phyloP scores from a whole-genome alignment of 2,888 invertebrate species.

The Eledona agricola region DNA sequence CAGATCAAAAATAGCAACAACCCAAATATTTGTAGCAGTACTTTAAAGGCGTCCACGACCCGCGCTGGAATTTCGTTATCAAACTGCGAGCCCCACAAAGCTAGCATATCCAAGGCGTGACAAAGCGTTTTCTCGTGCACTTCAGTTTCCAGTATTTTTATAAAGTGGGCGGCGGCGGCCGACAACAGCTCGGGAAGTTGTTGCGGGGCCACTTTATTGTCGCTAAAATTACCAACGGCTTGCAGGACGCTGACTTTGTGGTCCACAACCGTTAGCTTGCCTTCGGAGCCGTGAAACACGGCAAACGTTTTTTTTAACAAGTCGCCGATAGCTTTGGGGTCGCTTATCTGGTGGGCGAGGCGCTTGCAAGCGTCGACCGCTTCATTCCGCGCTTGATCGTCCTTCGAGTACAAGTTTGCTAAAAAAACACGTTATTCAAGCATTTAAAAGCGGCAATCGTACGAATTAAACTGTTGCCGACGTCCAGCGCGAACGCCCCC shows the following conservation, averaged over 20 bases:
- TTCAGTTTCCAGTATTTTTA: slow-evolving; percentile 84
- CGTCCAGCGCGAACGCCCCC: slow-evolving; percentile 78
- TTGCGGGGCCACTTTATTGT: slow-evolving; percentile 71
- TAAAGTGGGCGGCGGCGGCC: slow-evolving; percentile 72
- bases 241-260: slow-evolving; percentile 88
- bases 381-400: slow-evolving; percentile 77
- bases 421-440: slow-evolving; percentile 41
- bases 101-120: slow-evolving; percentile 81
- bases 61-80: slow-evolving; percentile 71
- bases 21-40: slow-evolving; percentile 42
- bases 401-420: slow-evolving; percentile 87
- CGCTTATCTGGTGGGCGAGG: slow-evolving; percentile 77
- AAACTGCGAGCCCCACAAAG: slow-evolving; percentile 79
- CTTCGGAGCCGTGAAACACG: slow-evolving; percentile 87
- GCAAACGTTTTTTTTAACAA: slow-evolving; percentile 78
- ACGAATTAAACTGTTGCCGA: slow-evolving; percentile 86
- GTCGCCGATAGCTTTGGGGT: slow-evolving; percentile 71
- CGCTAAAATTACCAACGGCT: slow-evolving; percentile 79
- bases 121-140: slow-evolving; percentile 92
- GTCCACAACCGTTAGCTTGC: slow-evolving; percentile 87
- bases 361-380: slow-evolving; percentile 77
- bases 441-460: slow-evolving; percentile 27
- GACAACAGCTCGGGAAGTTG: slow-evolving; percentile 69
- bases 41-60: slow-evolving; percentile 72
- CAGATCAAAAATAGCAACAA: too few species aligned